Evolutionary conservation across 2,113 vertebrate species (phyloP).

Genomic region (Catharus bicknelli): DNA sequence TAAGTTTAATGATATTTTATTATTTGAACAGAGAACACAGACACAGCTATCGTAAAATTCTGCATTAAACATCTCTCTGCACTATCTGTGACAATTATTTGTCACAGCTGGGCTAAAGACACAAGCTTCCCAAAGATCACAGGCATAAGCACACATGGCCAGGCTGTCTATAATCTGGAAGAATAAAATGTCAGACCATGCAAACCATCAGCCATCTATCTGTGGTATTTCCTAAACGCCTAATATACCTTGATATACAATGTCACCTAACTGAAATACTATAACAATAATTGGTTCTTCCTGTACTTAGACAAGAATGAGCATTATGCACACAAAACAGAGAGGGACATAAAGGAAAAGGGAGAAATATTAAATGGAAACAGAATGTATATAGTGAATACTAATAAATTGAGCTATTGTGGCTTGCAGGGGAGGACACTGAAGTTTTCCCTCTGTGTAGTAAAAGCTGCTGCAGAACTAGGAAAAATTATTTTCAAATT

Average conservation of each 20-base stretch:
- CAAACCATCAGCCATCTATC: neutral
- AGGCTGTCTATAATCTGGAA: neutral
- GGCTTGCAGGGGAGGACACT: neutral
- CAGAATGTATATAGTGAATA: neutral
- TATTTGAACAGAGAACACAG: neutral
- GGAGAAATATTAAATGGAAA: neutral
- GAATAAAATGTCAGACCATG: neutral
- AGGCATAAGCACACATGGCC: neutral
- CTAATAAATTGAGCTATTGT: neutral
- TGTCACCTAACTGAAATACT: conserved; percentile 17
- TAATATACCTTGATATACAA: neutral
- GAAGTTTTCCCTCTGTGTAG: neutral
- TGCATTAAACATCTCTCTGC: neutral
- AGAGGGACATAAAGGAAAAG: neutral
- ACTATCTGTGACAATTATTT: neutral
- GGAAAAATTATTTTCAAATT: neutral
- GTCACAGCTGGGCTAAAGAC: neutral
- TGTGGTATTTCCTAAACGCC: neutral
- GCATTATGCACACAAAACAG: neutral
- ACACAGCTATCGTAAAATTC: neutral
- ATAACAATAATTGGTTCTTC: conserved; percentile 39
- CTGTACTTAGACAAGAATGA: conserved; percentile 34
- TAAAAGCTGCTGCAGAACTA: neutral
- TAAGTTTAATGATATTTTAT: neutral
- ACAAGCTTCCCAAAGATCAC: neutral